Percentiles rank a stretch among this genome's conserved stretches.
phyloP scores from a whole-genome alignment of 1,140 invertebrate species.

The Drosophila sp. region DNA sequence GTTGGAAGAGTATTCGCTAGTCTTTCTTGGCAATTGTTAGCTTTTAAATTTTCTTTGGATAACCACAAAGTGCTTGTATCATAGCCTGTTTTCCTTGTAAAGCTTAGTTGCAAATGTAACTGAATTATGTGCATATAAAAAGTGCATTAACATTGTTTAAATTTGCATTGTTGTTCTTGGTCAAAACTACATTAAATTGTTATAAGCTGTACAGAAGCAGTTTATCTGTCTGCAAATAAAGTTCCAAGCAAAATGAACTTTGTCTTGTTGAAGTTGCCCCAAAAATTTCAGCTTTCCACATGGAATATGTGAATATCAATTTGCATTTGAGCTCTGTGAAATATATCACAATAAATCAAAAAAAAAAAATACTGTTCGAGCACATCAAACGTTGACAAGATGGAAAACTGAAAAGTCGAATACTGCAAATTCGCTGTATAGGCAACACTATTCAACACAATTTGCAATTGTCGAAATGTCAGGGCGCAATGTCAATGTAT shows the following conservation, averaged over 20 bases:
- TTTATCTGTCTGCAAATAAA: not conserved
- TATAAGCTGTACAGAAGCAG: not conserved
- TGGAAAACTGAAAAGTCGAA: conserved; percentile 14
- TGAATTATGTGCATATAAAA: conserved; percentile 77
- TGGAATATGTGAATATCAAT: too few relatives aligned
- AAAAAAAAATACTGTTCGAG: conserved; percentile 57
- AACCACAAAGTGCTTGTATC: conserved; percentile 12
- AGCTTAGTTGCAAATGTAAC: conserved; percentile 17
- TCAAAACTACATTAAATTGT: conserved; percentile 22
- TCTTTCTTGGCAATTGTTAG: too few relatives aligned
- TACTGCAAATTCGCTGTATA: conserved; percentile 14
- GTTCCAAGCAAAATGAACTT: not conserved
- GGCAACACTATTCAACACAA: conserved; percentile 46
- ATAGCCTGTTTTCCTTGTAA: conserved; percentile 16
- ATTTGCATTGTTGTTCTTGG: not conserved
- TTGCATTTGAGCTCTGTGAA: conserved; percentile 7
- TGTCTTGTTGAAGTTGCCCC: too few relatives aligned
- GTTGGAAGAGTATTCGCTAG: too few relatives aligned
- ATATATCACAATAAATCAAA: conserved; percentile 64
- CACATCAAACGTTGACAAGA: conserved; percentile 18
- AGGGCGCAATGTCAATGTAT: conserved; percentile 48
- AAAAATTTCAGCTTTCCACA: not conserved
- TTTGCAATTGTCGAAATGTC: conserved; percentile 61
- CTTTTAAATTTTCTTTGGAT: not conserved
- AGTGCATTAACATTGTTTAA: conserved; percentile 63